phyloP scores from a whole-genome alignment of 1,140 invertebrate genomes.

The Atta cephalotes region DNA sequence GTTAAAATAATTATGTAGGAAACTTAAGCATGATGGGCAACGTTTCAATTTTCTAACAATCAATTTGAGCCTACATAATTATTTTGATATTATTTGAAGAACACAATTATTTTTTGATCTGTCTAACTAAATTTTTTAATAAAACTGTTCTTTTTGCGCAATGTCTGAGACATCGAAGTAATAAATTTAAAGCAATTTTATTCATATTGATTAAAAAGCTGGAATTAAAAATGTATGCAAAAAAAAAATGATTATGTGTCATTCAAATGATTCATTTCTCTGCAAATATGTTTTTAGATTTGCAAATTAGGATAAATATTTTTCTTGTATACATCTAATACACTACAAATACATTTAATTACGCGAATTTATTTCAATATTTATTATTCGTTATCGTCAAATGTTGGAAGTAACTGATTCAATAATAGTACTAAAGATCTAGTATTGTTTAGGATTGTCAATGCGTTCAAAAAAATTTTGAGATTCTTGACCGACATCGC shows the following conservation, averaged over 20 bases:
- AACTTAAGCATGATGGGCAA: too few relatives aligned
- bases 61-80: too few relatives aligned
- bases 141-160: too few relatives aligned
- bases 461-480: background rate
- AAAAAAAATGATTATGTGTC: background rate
- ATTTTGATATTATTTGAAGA: too few relatives aligned
- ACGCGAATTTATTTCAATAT: background rate
- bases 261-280: background rate
- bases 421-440: background rate
- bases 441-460: background rate
- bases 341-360: background rate
- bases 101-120: too few relatives aligned
- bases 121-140: too few relatives aligned
- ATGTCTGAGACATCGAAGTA: background rate
- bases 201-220: background rate
- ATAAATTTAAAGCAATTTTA: background rate
- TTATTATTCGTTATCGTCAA: background rate
- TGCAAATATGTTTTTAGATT: background rate
- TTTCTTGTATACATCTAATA: background rate
- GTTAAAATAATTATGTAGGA: too few relatives aligned
- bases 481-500: slow-evolving; percentile 4
- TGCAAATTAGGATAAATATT: background rate
- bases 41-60: too few relatives aligned
- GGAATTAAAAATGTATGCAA: background rate
- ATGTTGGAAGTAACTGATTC: background rate